Evolutionary conservation across 2,113 vertebrate genomes (phyloP).

Genomic region (Scortum barcoo): DNA sequence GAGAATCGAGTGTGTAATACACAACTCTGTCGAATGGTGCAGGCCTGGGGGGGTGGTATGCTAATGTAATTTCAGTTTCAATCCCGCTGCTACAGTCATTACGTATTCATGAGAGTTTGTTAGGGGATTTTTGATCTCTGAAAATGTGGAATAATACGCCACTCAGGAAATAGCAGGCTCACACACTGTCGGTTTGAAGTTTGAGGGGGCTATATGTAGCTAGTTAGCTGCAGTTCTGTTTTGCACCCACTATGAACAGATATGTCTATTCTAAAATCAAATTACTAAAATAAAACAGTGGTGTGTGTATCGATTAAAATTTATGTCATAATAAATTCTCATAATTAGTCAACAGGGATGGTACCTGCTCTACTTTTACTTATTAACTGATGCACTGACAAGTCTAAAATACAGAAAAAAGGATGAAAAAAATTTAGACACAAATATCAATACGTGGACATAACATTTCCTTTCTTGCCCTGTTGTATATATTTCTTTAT

Average conservation of each 20-base stretch:
- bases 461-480: too few relatives aligned
- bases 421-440: neutral
- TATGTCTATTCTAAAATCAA: neutral
- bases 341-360: too few relatives aligned
- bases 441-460: neutral
- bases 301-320: neutral
- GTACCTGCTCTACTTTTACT: neutral
- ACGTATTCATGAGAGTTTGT: constrained; percentile 52
- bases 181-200: constrained; percentile 23
- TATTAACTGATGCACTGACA: neutral
- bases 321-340: neutral
- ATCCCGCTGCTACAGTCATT: constrained; percentile 37
- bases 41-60: constrained; percentile 26
- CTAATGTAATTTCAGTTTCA: constrained; percentile 52
- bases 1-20: constrained; percentile 63
- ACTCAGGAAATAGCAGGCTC: constrained; percentile 24
- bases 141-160: constrained; percentile 51
- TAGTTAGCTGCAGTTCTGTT: neutral
- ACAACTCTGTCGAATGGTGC: constrained; percentile 30
- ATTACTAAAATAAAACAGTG: neutral
- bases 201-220: neutral
- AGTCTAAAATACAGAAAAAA: neutral
- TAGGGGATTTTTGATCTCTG: constrained; percentile 50
- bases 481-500: too few relatives aligned
- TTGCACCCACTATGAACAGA: neutral